phyloP scores from a whole-genome alignment of 2,888 invertebrate species.

The Oeneis ivallda region DNA sequence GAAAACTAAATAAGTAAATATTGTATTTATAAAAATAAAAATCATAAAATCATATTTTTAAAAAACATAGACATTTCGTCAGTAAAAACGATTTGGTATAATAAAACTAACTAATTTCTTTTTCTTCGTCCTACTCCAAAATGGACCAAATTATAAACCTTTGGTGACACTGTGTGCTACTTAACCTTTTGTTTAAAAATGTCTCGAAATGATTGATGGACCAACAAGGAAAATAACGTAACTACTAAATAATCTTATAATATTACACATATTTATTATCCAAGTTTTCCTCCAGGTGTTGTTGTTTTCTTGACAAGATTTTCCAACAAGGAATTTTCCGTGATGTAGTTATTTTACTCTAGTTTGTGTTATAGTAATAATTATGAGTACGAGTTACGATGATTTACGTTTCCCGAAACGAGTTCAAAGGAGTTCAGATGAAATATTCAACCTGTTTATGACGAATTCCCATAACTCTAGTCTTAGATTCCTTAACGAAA shows the following conservation, averaged over 20 bases:
- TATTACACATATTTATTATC: too few relatives aligned
- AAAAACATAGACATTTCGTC: neutral
- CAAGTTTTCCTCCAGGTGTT: too few relatives aligned
- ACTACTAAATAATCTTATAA: constrained; percentile 1
- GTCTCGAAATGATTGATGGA: constrained; percentile 36
- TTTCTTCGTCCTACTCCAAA: neutral
- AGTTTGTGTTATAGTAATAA: too few relatives aligned
- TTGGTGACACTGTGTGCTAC: neutral
- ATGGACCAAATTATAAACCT: neutral
- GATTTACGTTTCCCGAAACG: too few relatives aligned
- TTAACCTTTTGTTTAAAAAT: constrained; percentile 13
- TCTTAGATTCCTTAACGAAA: too few relatives aligned
- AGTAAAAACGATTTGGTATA: neutral
- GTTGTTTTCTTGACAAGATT: too few relatives aligned
- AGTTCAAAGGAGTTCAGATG: too few relatives aligned
- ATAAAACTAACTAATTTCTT: neutral
- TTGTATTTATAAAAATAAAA: constrained; percentile 11
- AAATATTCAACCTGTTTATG: too few relatives aligned
- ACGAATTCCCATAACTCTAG: too few relatives aligned
- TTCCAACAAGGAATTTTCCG: too few relatives aligned
- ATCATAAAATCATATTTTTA: neutral
- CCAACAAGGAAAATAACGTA: constrained; percentile 24
- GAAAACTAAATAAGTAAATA: constrained; percentile 20
- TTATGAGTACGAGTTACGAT: too few relatives aligned
- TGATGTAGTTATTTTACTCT: too few relatives aligned